Conservation (phyloP, 64 coral and sea anemone genomes). For the Pocillopora verrucosa region DNA sequence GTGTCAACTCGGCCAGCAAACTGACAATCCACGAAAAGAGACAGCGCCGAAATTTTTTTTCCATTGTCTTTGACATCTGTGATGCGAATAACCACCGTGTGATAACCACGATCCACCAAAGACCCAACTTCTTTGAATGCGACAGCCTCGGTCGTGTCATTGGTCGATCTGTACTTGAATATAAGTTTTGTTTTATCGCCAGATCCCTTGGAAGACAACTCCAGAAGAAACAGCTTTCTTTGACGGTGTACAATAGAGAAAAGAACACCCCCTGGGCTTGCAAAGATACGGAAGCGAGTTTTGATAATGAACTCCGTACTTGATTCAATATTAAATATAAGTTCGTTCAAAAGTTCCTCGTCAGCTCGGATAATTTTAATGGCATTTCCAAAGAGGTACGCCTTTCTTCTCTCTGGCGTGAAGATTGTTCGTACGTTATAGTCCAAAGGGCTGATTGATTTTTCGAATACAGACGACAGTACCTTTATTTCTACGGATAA, state of each 20-base stretch:
- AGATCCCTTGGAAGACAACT: slow-evolving; percentile 29
- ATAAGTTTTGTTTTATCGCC: slow-evolving; percentile 45
- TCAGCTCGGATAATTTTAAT: neutral
- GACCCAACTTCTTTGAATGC: slow-evolving; percentile 54
- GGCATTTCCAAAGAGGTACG: slow-evolving; percentile 1
- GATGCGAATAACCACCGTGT: slow-evolving; percentile 65
- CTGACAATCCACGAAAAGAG: slow-evolving; percentile 84
- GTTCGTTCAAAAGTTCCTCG: slow-evolving; percentile 18
- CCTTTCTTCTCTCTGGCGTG: neutral
- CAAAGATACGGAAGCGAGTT: neutral
- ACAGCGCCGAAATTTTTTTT: slow-evolving; percentile 38
- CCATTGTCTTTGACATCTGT: slow-evolving; percentile 42
- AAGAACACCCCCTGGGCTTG: slow-evolving; percentile 10
- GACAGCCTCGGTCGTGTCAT: slow-evolving; percentile 28
- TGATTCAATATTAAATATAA: slow-evolving; percentile 48
- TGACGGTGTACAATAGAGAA: slow-evolving; percentile 72
- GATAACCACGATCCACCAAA: slow-evolving; percentile 52
- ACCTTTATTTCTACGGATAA: slow-evolving; percentile 14
- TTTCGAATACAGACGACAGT: neutral
- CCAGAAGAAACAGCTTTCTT: slow-evolving; percentile 55
- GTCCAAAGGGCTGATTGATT: neutral
- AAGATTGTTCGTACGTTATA: neutral
- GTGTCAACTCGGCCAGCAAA: slow-evolving; percentile 52
- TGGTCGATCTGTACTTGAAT: slow-evolving; percentile 62
- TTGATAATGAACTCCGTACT: slow-evolving; percentile 42